Evolutionary conservation across 1,140 invertebrate genomes (phyloP), one percentile per base, ranked within the genome.

Genomic region (Nasonia vitripennis): DNA sequence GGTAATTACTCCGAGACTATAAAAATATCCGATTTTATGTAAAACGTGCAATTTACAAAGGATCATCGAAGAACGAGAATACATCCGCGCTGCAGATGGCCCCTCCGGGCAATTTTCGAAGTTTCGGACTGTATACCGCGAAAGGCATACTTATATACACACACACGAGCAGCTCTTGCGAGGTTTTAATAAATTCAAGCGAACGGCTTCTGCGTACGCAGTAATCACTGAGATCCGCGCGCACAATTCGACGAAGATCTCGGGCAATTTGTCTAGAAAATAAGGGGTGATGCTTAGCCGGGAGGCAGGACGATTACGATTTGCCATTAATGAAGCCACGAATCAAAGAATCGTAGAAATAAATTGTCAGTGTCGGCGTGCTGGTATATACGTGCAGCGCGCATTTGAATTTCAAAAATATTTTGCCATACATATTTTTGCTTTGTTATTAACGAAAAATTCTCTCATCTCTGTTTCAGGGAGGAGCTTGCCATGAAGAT

Each of bases 401-500:
- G 7, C 7, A 62, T 62, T n/a, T n/a, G 55, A 62, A 62, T 62
- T 62, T 62, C 55, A 62, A 62, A 62, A 62, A n/a, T 45, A 45
- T n/a, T 4, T 62, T 62, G n/a, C 4, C 51, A 55, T 27, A 27
- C 27, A 27, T 27, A 1, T 2, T 27, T 55, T 55, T 55, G 2
- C 4, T 55, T 55, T 14, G 9, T 51, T 12, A 55, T 45, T 17
- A 17, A 17, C 11, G 14, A 55, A 55, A 55, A 55, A 55, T 14
- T 81, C 88, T 89, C 92, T 88, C 90, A 27, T 91, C 88, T 90
- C 90, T 89, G 86, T 90, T 97, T 86, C 96, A 98, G 99, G 91
- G 99, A 99, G 93, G 98, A 99, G 93, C 94, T 99, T 78, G 99
- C 99, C 31, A 97, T 99, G 96, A 98, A 99, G 93, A 98, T 99